phyloP scores from a whole-genome alignment of 2,797 vertebrate species.

The Tangara arthus region DNA sequence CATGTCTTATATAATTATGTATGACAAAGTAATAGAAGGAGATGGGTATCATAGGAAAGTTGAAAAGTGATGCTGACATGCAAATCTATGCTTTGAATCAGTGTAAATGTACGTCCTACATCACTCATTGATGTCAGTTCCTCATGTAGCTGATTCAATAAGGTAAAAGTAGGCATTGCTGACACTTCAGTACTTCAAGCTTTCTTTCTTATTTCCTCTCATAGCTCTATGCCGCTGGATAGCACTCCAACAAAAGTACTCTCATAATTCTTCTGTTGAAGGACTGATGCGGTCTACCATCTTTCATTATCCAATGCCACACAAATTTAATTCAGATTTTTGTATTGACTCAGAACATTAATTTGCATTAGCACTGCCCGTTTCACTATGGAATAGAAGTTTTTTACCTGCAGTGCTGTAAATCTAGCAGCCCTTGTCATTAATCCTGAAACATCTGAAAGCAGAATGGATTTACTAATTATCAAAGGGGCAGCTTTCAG shows the following conservation, averaged over 20 bases:
- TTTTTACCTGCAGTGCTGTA: background rate
- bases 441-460: background rate
- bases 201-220: background rate
- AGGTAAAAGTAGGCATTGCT: background rate
- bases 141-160: background rate
- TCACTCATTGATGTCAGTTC: background rate
- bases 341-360: background rate
- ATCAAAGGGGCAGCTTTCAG: background rate
- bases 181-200: background rate
- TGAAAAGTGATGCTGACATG: background rate
- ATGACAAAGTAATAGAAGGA: background rate
- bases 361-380: background rate
- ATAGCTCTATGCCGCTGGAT: background rate
- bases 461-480: background rate
- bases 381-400: background rate
- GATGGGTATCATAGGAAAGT: background rate
- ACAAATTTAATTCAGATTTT: background rate
- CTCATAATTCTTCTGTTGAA: background rate
- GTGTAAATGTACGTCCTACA: background rate
- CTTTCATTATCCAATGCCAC: background rate
- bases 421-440: background rate
- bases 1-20: background rate
- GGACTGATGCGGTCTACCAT: background rate
- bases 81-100: background rate
- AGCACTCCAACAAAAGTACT: background rate